Evolutionary conservation across 2,888 invertebrate genomes (phyloP).

Genomic region (Microctonus brassicae): DNA sequence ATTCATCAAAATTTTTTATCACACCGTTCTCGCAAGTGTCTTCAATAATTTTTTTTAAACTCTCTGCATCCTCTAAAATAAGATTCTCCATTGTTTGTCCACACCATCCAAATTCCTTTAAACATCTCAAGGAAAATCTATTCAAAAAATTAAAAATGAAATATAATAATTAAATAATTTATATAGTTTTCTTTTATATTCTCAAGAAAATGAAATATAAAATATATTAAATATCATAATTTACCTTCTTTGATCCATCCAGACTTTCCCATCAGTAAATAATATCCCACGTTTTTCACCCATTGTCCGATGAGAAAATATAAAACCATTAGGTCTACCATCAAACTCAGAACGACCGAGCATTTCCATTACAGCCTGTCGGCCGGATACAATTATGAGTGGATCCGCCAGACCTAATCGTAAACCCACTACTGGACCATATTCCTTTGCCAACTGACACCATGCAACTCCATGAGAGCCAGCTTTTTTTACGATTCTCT

Average conservation of each 20-base stretch:
- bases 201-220: background rate
- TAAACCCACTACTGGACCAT: conserved; percentile 78
- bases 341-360: conserved; percentile 77
- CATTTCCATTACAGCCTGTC: conserved; percentile 76
- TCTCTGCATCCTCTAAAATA: conserved; percentile 74
- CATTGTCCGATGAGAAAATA: conserved; percentile 76
- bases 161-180: conserved; percentile 6
- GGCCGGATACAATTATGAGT: conserved; percentile 76
- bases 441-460: conserved; percentile 73
- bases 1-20: conserved; percentile 69
- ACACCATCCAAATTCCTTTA: conserved; percentile 77
- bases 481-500: conserved; percentile 63
- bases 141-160: conserved; percentile 10
- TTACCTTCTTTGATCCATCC: conserved; percentile 76
- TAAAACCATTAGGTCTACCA: conserved; percentile 79
- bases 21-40: conserved; percentile 63
- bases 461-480: conserved; percentile 75
- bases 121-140: conserved; percentile 76
- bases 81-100: conserved; percentile 75
- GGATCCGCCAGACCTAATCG: conserved; percentile 74
- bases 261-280: conserved; percentile 78
- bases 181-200: background rate
- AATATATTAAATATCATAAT: background rate
- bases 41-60: conserved; percentile 71
- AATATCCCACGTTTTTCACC: conserved; percentile 78